phyloP scores from a whole-genome alignment of 2,797 vertebrate genomes.

The Poeciliopsis gracilis region DNA sequence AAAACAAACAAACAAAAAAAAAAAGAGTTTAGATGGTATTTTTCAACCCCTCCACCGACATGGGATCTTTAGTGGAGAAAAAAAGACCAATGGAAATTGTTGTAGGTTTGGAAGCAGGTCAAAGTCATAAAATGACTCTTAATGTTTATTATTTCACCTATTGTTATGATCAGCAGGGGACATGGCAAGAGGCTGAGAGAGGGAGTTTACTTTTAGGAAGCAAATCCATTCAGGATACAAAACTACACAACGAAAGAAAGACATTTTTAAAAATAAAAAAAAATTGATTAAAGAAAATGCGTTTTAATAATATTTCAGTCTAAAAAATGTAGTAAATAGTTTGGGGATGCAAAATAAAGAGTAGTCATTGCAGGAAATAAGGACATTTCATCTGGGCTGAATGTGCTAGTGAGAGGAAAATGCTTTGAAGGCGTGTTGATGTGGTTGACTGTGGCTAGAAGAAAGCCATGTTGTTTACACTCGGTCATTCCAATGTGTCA shows the following conservation, averaged over 20 bases:
- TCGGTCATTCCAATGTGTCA: background rate
- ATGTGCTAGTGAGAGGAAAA: background rate
- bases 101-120: background rate
- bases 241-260: background rate
- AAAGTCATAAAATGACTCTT: background rate
- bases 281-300: too few species aligned
- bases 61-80: background rate
- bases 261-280: background rate
- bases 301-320: background rate
- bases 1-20: too few species aligned
- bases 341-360: background rate
- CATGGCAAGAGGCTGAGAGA: background rate
- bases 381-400: conserved; percentile 5
- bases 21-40: background rate
- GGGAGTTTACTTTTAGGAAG: background rate
- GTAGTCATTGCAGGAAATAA: background rate
- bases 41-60: background rate
- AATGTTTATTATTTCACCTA: background rate
- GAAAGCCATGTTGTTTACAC: background rate
- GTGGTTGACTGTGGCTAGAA: background rate
- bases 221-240: background rate
- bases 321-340: background rate
- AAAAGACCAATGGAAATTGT: background rate
- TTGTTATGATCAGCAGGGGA: background rate
- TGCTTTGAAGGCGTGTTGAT: background rate